Base-by-base conservation (phyloP, 2,113 vertebrate species). In the Toxotes chatareus region DNA sequence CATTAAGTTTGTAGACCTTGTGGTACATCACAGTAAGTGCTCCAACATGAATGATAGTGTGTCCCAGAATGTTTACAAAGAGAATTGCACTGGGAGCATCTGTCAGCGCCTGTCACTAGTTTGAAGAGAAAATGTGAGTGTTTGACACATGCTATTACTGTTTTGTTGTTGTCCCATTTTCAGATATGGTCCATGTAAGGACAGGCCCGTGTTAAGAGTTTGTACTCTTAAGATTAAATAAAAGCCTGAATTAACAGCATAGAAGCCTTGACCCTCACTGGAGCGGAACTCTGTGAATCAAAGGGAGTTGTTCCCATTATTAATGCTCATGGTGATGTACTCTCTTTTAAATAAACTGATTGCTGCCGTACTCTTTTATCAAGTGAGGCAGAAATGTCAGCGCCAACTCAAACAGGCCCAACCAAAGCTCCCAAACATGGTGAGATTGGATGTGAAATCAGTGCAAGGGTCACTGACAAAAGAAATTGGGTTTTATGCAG, bases 401-500 rank as follows among this genome's bases (percentile, higher is more conserved):
- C 38, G 53, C 64, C 81, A 83, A 77, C 86, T 90, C 89, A 83
- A 82, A 91, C 88, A 89, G 64, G 85, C 79, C 72, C 70, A 12
- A 69, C 74, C 76, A 86, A 84, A 74, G 66, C 87, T 51, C 65
- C 85, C 32, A 34, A 89, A 91, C 84, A 79, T 69, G 81, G 55
- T 1, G 73, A 86, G 87, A 92, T 88, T 91, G 89, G 86, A 94
- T 92, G 89, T 63, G 86, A 91, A 94, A 91, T 89, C 93, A 87
- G 91, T 89, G 88, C 88, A 92, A 83, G 90, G 93, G 93, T 92
- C 93, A 93, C 83, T 91, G 91, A 78, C 88, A 88, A 93, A 93
- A 93, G 92, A 93, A 92, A 94, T 94, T 80, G 88, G 90, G 87
- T 92, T 92, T 93, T 93, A 93, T 94, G 91, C 91, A 92, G 91